Conservation (phyloP, 2,888 invertebrate genomes). For the Agriopis aurantiaria region DNA sequence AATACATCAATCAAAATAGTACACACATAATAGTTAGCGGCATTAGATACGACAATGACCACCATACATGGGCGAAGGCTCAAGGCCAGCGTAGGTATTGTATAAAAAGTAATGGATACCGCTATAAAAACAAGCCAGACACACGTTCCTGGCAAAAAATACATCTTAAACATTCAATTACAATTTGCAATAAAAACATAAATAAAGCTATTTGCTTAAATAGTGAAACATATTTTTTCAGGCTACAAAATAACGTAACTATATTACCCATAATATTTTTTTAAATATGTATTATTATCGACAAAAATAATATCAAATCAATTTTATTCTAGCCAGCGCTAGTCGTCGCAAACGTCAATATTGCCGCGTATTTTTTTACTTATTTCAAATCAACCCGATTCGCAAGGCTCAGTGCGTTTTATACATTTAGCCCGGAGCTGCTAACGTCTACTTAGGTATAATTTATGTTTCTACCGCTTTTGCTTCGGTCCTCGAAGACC, state of each 20-base stretch:
- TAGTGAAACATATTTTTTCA: too few relatives aligned
- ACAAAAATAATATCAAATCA: background rate
- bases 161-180: background rate
- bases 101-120: conserved; percentile 34
- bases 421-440: background rate
- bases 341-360: background rate
- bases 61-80: conserved; percentile 37
- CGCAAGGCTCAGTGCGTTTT: background rate
- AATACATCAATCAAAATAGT: conserved; percentile 12
- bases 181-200: too few relatives aligned
- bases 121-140: conserved; percentile 29
- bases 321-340: background rate
- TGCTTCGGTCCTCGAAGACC: background rate
- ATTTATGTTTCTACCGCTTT: background rate
- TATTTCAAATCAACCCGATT: background rate
- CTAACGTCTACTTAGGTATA: background rate
- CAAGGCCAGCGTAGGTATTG: conserved; percentile 38
- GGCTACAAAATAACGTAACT: too few relatives aligned
- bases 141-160: background rate
- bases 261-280: too few relatives aligned
- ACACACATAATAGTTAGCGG: background rate
- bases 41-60: conserved; percentile 35
- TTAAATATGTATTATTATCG: too few relatives aligned
- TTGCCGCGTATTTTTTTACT: background rate
- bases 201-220: too few relatives aligned